Conservation (phyloP, 2,113 vertebrate genomes). For the Brienomyrus brachyistius region DNA sequence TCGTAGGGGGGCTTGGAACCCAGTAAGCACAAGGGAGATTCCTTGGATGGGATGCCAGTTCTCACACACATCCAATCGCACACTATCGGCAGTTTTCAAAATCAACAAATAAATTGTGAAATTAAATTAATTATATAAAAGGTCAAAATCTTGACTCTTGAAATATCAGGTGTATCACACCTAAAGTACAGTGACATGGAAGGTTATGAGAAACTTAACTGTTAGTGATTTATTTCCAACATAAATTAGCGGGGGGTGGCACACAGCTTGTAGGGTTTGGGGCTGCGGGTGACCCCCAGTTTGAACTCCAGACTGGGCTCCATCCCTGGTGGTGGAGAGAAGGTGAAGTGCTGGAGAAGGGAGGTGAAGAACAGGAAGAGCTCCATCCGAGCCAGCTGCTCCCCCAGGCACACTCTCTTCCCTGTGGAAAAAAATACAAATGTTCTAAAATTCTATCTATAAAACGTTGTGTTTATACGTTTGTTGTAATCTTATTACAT, state of each 20-base stretch:
- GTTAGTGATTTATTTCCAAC: neutral
- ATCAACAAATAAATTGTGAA: neutral
- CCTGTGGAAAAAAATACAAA: slow-evolving; percentile 44
- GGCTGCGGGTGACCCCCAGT: slow-evolving; percentile 28
- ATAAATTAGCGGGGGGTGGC: slow-evolving; percentile 30
- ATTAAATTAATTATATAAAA: neutral
- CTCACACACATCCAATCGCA: neutral
- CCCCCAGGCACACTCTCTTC: slow-evolving; percentile 66
- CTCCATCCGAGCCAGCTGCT: slow-evolving; percentile 66
- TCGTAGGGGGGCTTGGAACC: neutral
- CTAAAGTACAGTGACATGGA: neutral
- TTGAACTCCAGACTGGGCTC: too few species aligned
- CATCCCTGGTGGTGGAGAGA: too few species aligned
- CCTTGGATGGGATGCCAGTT: neutral
- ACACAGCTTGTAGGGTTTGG: slow-evolving; percentile 45
- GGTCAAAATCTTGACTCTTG: neutral
- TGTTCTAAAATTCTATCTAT: neutral
- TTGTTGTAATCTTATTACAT: neutral
- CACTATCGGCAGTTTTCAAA: neutral
- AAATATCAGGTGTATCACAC: neutral
- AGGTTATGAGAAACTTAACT: neutral
- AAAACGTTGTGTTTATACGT: neutral
- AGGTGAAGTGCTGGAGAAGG: slow-evolving; percentile 28
- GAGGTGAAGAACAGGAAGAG: slow-evolving; percentile 46
- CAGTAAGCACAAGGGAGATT: neutral